Conservation (phyloP, 2,888 invertebrate species). For the Nomada hirtipes region DNA sequence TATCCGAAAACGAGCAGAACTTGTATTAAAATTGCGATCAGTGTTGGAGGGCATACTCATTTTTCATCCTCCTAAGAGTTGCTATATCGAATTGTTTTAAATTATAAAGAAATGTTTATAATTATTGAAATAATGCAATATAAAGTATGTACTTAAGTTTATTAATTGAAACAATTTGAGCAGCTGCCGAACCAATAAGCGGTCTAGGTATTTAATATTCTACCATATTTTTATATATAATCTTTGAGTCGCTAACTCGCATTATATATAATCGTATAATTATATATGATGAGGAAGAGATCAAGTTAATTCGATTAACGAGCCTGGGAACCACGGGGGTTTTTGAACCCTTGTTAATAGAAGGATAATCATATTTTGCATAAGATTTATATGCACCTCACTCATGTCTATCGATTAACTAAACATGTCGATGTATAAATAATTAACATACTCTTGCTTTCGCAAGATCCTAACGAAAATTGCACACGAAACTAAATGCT, state of each 20-base stretch:
- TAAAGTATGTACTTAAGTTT: constrained; percentile 54
- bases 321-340: constrained; percentile 16
- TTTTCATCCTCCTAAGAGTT: not conserved
- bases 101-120: constrained; percentile 11
- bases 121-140: constrained; percentile 10
- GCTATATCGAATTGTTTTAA: not conserved
- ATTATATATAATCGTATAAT: not conserved
- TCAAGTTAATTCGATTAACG: constrained; percentile 26
- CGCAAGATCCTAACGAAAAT: constrained; percentile 6
- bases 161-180: constrained; percentile 31
- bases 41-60: constrained; percentile 1
- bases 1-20: not conserved
- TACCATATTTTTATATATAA: constrained; percentile 75
- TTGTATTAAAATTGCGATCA: constrained; percentile 17
- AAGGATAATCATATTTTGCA: constrained; percentile 77
- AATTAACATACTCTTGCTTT: constrained; percentile 3
- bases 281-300: not conserved
- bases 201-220: constrained; percentile 55
- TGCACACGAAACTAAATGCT: constrained; percentile 7
- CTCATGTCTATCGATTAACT: constrained; percentile 12
- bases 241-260: constrained; percentile 42
- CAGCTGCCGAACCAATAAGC: constrained; percentile 33
- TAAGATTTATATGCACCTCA: constrained; percentile 77
- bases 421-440: constrained; percentile 21
- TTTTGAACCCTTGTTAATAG: constrained; percentile 61